Conservation (phyloP, 2,113 vertebrate species). For the Tautogolabrus adspersus region DNA sequence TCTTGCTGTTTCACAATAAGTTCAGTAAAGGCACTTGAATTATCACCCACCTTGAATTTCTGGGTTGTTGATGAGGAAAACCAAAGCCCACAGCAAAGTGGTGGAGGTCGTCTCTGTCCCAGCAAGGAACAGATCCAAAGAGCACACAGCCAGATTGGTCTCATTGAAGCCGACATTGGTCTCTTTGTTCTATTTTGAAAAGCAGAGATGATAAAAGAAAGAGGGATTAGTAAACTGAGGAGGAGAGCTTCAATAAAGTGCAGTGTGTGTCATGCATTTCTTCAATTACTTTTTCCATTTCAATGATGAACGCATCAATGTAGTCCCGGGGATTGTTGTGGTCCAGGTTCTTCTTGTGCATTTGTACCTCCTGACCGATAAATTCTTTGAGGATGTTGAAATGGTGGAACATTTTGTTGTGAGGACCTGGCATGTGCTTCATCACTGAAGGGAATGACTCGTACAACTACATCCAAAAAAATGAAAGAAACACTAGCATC, state of each 20-base stretch:
- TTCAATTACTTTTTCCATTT: constrained; percentile 77
- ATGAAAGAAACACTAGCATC: not conserved
- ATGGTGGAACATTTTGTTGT: constrained; percentile 80
- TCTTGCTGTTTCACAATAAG: no score
- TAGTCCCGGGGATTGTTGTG: constrained; percentile 83
- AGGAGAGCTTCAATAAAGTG: not conserved
- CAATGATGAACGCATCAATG: constrained; percentile 86
- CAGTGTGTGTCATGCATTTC: not conserved
- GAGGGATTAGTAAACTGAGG: not conserved
- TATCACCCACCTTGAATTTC: constrained; percentile 84
- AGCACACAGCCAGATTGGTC: constrained; percentile 86
- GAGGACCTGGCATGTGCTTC: constrained; percentile 84
- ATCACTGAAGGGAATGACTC: constrained; percentile 84
- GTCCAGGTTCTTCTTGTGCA: constrained; percentile 86
- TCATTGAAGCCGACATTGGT: constrained; percentile 79
- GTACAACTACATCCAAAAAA: constrained; percentile 80
- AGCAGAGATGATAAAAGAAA: not conserved
- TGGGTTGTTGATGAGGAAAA: constrained; percentile 89
- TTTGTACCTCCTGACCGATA: constrained; percentile 69
- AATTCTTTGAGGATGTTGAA: constrained; percentile 67
- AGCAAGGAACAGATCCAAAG: constrained; percentile 91
- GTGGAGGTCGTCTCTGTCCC: constrained; percentile 92
- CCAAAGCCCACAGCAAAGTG: constrained; percentile 90
- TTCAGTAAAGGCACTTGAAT: no score
- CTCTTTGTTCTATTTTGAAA: constrained; percentile 40